phyloP scores from a whole-genome alignment of 2,113 vertebrate species.

The Bubalus kerabau region DNA sequence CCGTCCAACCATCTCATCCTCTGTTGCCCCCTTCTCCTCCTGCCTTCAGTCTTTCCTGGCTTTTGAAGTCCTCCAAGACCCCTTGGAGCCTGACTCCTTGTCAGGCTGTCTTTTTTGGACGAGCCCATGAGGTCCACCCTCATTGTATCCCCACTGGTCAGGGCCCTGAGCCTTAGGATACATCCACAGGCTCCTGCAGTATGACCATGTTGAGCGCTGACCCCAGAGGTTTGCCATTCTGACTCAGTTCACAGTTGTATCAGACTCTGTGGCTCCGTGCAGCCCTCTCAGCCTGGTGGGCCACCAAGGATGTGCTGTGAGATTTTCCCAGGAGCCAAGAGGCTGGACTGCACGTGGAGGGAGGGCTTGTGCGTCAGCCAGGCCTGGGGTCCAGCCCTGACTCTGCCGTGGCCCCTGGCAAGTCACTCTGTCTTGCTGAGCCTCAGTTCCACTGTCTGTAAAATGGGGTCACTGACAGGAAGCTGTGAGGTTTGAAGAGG shows the following conservation, averaged over 20 bases:
- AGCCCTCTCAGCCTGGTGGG: not conserved
- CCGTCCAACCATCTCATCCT: not conserved
- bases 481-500: not conserved
- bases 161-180: not conserved
- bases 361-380: not conserved
- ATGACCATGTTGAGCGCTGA: not conserved
- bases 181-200: not conserved
- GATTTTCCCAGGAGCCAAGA: not conserved
- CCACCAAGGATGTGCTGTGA: fast-evolving
- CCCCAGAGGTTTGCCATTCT: not conserved
- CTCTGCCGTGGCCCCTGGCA: not conserved
- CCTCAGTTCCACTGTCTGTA: not conserved
- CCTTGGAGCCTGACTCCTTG: not conserved
- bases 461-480: not conserved
- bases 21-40: not conserved
- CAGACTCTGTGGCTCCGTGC: not conserved
- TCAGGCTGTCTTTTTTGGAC: not conserved
- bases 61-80: not conserved
- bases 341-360: not conserved
- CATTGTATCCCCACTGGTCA: not conserved
- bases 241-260: not conserved
- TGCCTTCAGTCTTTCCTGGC: not conserved
- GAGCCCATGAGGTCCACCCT: not conserved
- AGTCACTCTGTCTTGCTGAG: not conserved
- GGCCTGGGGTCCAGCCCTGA: not conserved